Evolutionary conservation across 2,797 vertebrate species (phyloP), one percentile per base, ranked within the genome.

Genomic region (Rallus crepitans): DNA sequence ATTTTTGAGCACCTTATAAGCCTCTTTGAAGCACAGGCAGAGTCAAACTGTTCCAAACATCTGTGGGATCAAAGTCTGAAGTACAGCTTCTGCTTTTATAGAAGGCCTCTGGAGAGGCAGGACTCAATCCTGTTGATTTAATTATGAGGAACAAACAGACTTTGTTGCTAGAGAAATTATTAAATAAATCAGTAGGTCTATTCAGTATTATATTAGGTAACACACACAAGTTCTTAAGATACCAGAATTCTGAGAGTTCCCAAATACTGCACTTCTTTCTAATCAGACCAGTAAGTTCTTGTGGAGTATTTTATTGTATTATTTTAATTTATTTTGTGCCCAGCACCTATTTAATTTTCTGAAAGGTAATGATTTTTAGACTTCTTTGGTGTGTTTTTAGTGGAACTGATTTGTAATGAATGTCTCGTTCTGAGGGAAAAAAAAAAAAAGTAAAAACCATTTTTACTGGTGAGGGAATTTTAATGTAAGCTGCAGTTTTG

Each of bases 1-100:
- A 94, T 99, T 99, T 98, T 89, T 99, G 97, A 98, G 97, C 96
- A 98, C 96, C 3, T 95, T 99, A 59, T 99, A 97, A 98, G 89
- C 87, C 61, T 68, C 90, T 82, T 76, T 82, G 94, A 97, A 97
- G 94, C 28, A 6, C 57, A 72, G 63, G 25, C 66, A 71, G 50
- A 90, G 47, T 65, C 82, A 80, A 42, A 81, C 84, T 71, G 31
- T 94, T 95, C 82, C 89, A 81, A 69, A 60, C 87, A 68, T 93
- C 82, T 93, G 78, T 60, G 82, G 0, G 2, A 47, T 81, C 92
- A 39, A 84, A 72, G 59, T 60, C 71, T 90, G 73, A 76, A 84
- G 72, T 69, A 40, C 72, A 79, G n/a, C 77, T 92, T 72, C 71
- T 72, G 83, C 68, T 92, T 93, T 91, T 30, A 21, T 80, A 75